These are phyloP conservation scores for Oreochromis spilurus DNA, from an alignment of 2,113 vertebrate genomes.

Conservation along the genomic window DNA sequence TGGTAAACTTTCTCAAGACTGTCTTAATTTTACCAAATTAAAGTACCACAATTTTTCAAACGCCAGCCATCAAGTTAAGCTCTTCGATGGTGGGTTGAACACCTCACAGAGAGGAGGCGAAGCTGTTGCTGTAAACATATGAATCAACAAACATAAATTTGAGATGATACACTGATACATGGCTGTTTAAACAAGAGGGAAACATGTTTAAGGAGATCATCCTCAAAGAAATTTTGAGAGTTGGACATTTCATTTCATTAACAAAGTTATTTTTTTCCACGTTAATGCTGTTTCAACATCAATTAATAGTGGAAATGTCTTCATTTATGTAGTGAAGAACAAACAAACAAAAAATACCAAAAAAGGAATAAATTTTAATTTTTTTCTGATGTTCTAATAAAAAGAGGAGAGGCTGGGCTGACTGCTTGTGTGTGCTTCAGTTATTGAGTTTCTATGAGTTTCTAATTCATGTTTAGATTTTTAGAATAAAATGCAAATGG, in stretches of 20 bases:
- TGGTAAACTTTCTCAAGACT: not conserved
- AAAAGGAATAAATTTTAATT: not conserved
- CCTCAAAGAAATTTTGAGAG: not conserved
- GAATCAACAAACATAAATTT: not conserved
- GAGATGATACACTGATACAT: accelerated
- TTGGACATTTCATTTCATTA: not conserved
- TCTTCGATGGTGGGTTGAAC: not conserved
- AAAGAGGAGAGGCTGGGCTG: not conserved
- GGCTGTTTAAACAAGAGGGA: not conserved
- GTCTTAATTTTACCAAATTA: not conserved
- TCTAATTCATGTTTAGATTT: not conserved
- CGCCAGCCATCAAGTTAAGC: not conserved
- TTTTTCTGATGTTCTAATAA: accelerated
- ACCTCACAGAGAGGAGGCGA: not conserved
- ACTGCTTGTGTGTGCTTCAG: not conserved
- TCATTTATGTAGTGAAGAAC: not conserved
- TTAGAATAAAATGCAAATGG: not conserved
- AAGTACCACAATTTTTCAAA: not conserved
- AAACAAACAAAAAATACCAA: not conserved
- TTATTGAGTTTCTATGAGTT: not conserved
- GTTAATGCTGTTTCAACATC: not conserved
- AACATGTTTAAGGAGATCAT: not conserved
- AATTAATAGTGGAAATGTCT: not conserved
- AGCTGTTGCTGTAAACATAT: not conserved
- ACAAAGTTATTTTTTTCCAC: not conserved